Evolutionary conservation across 1,140 invertebrate species (phyloP), one percentile per base, ranked within the genome.

Genomic region (Meloidogyne floridensis): DNA sequence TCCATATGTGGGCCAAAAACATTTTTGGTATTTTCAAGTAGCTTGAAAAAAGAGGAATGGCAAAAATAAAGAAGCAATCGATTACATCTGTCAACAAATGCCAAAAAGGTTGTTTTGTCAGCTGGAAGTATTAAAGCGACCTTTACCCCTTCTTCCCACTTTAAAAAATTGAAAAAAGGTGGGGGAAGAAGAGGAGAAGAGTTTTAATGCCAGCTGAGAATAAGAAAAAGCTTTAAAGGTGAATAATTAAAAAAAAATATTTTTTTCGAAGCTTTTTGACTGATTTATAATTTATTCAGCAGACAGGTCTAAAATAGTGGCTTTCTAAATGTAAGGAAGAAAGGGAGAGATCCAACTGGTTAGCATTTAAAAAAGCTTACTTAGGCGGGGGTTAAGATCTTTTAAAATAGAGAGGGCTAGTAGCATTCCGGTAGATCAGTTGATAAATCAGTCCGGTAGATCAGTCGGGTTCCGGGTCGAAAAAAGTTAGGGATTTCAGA

Each of bases 31-130:
- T 65, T 65, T 65, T 65, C 59, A 65, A 65, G 59, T 65, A 65
- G 59, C 59, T 65, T 65, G n/a, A 65, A 65, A 59, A 59, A 15
- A 65, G 15, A 5, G 5, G n/a, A 54, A 54, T n/a, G n/a, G 5
- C n/a, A 65, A 65, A 65, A 65, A n/a, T 65, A 65, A 65, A 59
- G 53, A 18, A 74, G 15, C n/a, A 74, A 74, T 74, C 72, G 72
- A 76, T 56, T 76, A 11, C 59, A 43, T 42, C 75, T 76, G 75
- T 76, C 59, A 42, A 51, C 72, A 74, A 51, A 51, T 54, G 15
- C 43, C 72, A 74, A 74, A 32, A 51, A 43, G 75, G 47, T 76
- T 32, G 13, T 75, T n/a, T 75, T 75, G 51, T 42, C 77, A 78
- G 42, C 13, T 81, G n/a, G 47, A 47, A 47, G 47, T 47, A 32